A percentile compares a stretch with the other conserved stretches of the same genome.
Evolutionary conservation across 2,888 invertebrate genomes (phyloP).

Genomic region (Oasisia sp.): DNA sequence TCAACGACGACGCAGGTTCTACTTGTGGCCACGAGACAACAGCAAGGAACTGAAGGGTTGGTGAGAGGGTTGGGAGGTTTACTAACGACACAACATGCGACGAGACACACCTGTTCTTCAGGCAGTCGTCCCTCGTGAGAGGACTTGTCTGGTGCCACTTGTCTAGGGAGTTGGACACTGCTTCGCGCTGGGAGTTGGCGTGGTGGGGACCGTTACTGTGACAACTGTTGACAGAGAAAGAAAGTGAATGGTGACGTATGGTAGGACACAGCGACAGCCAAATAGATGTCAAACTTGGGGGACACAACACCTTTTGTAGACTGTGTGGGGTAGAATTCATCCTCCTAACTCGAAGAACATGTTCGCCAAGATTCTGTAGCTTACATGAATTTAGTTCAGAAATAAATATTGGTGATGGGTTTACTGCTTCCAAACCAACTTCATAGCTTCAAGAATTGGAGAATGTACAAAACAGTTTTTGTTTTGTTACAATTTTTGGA

Average conservation of each 20-base stretch:
- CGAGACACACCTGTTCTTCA: slow-evolving; percentile 50
- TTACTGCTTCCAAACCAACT: too few relatives aligned
- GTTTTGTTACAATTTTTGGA: background rate
- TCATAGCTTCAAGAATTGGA: background rate
- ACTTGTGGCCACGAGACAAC: too few relatives aligned
- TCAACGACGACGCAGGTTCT: too few relatives aligned
- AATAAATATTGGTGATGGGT: too few relatives aligned
- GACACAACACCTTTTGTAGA: too few relatives aligned
- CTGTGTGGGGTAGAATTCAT: too few relatives aligned
- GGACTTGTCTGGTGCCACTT: slow-evolving; percentile 59
- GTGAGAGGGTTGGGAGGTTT: background rate
- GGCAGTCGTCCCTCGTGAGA: slow-evolving; percentile 51
- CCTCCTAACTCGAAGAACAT: too few relatives aligned
- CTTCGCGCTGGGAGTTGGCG: background rate
- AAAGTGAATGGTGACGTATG: background rate
- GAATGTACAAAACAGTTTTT: background rate
- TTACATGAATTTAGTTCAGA: too few relatives aligned
- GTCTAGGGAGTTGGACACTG: slow-evolving; percentile 48
- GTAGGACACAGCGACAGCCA: background rate
- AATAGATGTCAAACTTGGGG: background rate
- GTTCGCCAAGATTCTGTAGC: too few relatives aligned
- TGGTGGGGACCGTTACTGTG: background rate
- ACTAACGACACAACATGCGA: background rate
- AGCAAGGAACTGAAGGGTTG: too few relatives aligned
- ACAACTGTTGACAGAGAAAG: background rate